These are phyloP conservation scores for Argentina silus DNA, from an alignment of 2,797 vertebrate genomes.

Conservation along the genomic window DNA sequence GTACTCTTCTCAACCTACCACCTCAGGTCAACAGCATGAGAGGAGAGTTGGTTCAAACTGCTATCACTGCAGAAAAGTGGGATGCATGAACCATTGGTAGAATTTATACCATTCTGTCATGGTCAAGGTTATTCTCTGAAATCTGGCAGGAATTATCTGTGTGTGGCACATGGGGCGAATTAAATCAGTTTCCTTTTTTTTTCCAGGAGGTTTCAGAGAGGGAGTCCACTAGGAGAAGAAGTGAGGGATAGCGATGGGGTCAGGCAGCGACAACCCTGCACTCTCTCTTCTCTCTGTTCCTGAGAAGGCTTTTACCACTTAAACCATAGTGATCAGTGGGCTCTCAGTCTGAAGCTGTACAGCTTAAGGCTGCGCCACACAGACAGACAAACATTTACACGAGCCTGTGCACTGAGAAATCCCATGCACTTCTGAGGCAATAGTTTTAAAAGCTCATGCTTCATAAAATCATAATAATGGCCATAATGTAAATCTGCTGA, in stretches of 20 bases:
- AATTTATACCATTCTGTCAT: slow-evolving; percentile 35
- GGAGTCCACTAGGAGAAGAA: slow-evolving; percentile 36
- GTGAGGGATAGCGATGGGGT: slow-evolving; percentile 29
- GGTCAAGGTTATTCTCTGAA: slow-evolving; percentile 39
- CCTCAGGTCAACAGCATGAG: slow-evolving; percentile 45
- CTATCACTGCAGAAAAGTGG: slow-evolving; percentile 41
- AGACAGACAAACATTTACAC: slow-evolving; percentile 63
- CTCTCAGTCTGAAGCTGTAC: slow-evolving; percentile 32
- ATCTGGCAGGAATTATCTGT: slow-evolving; percentile 37
- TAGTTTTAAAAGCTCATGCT: slow-evolving; percentile 61
- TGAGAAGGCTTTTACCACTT: slow-evolving; percentile 38
- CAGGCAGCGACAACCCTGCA: slow-evolving; percentile 4
- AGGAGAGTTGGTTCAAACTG: slow-evolving; percentile 48
- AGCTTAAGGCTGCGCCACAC: slow-evolving; percentile 23
- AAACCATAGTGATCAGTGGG: slow-evolving; percentile 5
- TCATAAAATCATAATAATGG: slow-evolving; percentile 77
- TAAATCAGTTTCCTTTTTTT: slow-evolving; percentile 39
- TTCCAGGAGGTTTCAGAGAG: slow-evolving; percentile 36
- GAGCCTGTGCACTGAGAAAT: slow-evolving; percentile 40
- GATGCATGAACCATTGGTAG: slow-evolving; percentile 22
- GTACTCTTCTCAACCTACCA: slow-evolving; percentile 41
- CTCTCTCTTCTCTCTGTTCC: slow-evolving; percentile 23
- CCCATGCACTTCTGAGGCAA: slow-evolving; percentile 67
- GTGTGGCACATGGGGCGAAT: slow-evolving; percentile 7
- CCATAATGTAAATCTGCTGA: slow-evolving; percentile 78